Evolutionary conservation across 1,140 invertebrate genomes (phyloP).

Genomic region (Pinna nobilis): DNA sequence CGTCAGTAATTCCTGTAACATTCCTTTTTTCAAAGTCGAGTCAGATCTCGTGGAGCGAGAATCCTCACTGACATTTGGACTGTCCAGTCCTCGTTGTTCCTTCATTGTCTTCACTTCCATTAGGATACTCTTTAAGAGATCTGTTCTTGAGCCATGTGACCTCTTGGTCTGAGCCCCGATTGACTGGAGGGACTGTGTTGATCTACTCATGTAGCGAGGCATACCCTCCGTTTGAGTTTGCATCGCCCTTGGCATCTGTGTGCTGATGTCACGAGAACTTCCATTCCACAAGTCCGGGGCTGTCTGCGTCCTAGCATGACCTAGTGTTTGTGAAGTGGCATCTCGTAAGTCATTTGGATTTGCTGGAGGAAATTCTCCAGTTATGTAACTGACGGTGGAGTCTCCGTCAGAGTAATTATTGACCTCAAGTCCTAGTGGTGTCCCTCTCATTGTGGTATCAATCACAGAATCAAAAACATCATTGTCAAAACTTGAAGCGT

Average conservation of each 20-base stretch:
- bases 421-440: constrained; percentile 49
- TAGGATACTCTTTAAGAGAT: constrained; percentile 62
- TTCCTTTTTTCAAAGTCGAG: constrained; percentile 54
- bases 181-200: constrained; percentile 63
- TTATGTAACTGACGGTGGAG: constrained; percentile 64
- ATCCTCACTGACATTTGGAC: constrained; percentile 46
- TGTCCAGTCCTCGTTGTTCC: constrained; percentile 59
- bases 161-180: constrained; percentile 58
- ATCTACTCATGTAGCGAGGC: constrained; percentile 50
- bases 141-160: constrained; percentile 48
- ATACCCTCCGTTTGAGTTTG: constrained; percentile 57
- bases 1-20: constrained; percentile 53
- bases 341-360: constrained; percentile 62
- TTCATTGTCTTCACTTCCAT: constrained; percentile 68
- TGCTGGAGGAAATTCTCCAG: constrained; percentile 55
- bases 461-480: constrained; percentile 60
- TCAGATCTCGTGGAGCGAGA: constrained; percentile 52
- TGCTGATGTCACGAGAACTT: constrained; percentile 32
- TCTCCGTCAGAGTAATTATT: constrained; percentile 65
- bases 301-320: constrained; percentile 66
- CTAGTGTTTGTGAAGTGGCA: constrained; percentile 64
- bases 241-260: constrained; percentile 44
- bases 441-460: constrained; percentile 55
- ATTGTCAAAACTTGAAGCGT: constrained; percentile 69
- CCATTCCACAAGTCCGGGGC: constrained; percentile 46